Conservation (phyloP, 1,140 invertebrate genomes). For the Samia ricini region DNA sequence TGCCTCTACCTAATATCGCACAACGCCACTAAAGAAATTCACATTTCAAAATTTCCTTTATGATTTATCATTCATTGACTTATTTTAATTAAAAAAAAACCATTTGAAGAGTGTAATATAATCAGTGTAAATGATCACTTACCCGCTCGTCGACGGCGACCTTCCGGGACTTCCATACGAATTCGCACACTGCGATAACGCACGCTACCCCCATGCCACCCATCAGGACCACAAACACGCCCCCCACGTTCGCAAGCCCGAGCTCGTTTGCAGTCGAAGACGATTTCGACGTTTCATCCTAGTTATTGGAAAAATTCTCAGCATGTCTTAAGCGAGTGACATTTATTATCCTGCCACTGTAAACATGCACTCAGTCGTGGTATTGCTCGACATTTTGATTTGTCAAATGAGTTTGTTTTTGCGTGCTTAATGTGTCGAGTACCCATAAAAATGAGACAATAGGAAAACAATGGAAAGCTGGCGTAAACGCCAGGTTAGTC, state of each 20-base stretch:
- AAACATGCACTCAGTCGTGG: not conserved
- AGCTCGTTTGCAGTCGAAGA: constrained; percentile 91
- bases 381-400: not conserved
- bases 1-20: no score
- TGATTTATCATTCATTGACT: not conserved
- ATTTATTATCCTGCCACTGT: not conserved
- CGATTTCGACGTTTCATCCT: constrained; percentile 91
- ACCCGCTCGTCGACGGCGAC: constrained; percentile 94
- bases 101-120: not conserved
- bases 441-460: no score
- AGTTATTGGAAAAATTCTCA: constrained; percentile 15
- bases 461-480: no score
- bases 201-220: constrained; percentile 93
- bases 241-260: constrained; percentile 94
- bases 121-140: constrained; percentile 58
- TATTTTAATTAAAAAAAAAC: not conserved
- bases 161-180: constrained; percentile 95
- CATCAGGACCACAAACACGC: constrained; percentile 96
- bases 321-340: not conserved
- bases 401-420: no score
- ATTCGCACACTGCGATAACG: constrained; percentile 93
- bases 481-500: no score
- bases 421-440: no score
- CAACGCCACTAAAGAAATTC: no score
- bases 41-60: no score